Base-by-base conservation (phyloP, 2,113 vertebrate genomes). In the Reinhardtius hippoglossoides region DNA sequence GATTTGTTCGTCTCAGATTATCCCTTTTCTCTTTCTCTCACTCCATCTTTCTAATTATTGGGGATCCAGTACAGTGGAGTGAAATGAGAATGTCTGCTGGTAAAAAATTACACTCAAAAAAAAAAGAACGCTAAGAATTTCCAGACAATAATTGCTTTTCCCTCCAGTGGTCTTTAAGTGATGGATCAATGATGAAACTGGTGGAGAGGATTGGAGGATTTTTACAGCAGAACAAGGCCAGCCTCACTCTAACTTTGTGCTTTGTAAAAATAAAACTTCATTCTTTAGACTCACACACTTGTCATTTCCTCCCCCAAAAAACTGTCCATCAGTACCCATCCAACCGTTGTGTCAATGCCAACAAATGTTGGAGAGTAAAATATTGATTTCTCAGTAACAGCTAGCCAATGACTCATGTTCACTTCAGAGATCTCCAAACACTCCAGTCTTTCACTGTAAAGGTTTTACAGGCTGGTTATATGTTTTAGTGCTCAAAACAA, bases 371-470 rank as follows among this genome's bases (percentile, higher is more conserved):
- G 27, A 78, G 44, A 65, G 59, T 40, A 81, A 65, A 70, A 71
- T 80, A 89, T 83, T 66, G 85, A 91, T 90, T 91, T 84, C 48
- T 61, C 44, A 27, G 44, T 81, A 82, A 88, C 48, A 58, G 67
- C 42, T 42, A 71, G 48, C 66, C 44, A 48, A 54, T 80, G 71
- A 87, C 69, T 92, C 52, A 80, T 83, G 61, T 81, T 81, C 40
- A 66, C 69, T 81, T 86, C 71, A 81, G 61, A 84, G 52, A 82
- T 1, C 31, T 31, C 31, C 31, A 7, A 31, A 87, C 87, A 87
- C 66, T 65, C 67, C 57, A 46, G 42, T 56, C 52, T 81, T 72
- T 82, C 21, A 24, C 66, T 83, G 21, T 57, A 72, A 80, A 80
- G 64, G 37, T 74, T 88, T 73, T 56, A 46, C 31, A 82, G 72